These are phyloP conservation scores for Drosophila nr. perissopoda DNA, from an alignment of 2,888 invertebrate species.

Conservation along the genomic window DNA sequence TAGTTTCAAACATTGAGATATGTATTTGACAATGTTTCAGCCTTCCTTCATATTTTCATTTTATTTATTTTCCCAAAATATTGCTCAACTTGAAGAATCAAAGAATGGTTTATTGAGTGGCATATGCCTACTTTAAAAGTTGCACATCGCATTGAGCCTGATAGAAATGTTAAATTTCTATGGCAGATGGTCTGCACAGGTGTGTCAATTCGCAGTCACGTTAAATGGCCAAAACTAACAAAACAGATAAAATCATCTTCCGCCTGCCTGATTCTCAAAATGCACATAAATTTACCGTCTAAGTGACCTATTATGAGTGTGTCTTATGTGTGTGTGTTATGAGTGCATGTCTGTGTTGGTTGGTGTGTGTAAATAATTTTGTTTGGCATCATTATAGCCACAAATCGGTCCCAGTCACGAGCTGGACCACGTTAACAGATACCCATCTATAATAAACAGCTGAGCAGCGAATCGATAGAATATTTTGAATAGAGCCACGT, in stretches of 20 bases:
- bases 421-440: conserved; percentile 29
- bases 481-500: neutral
- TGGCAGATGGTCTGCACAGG: conserved; percentile 17
- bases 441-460: conserved; percentile 31
- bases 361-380: neutral
- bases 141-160: conserved; percentile 11
- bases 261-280: conserved; percentile 49
- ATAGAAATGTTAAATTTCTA: conserved; percentile 33
- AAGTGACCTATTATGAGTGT: conserved; percentile 65
- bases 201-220: conserved; percentile 33
- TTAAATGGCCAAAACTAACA: conserved; percentile 24
- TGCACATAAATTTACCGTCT: conserved; percentile 67
- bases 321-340: conserved; percentile 14
- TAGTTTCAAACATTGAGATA: neutral
- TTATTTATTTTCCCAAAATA: neutral
- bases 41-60: neutral
- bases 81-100: neutral
- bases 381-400: conserved; percentile 23
- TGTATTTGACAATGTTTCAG: neutral
- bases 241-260: conserved; percentile 46
- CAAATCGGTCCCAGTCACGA: conserved; percentile 19
- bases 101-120: neutral
- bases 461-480: conserved; percentile 24
- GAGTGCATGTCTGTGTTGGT: conserved; percentile 1
- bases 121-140: neutral